phyloP scores from a whole-genome alignment of 2,113 vertebrate species.

The Psilopsiagon aymara region DNA sequence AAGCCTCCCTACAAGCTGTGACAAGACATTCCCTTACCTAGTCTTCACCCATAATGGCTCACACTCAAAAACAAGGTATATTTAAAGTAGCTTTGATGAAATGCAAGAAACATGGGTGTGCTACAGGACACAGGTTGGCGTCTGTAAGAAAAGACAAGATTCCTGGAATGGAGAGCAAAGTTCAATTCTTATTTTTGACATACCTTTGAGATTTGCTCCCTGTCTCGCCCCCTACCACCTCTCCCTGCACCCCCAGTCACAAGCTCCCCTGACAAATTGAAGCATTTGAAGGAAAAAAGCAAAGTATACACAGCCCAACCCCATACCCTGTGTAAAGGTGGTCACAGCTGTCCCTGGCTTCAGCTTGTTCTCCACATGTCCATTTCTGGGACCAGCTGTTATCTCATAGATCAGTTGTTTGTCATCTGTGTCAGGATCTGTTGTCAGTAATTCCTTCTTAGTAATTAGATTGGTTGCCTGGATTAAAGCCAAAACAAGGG shows the following conservation, averaged over 20 bases:
- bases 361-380: slow-evolving; percentile 89
- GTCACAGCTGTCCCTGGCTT: slow-evolving; percentile 76
- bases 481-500: slow-evolving; percentile 58
- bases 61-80: background rate
- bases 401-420: slow-evolving; percentile 89
- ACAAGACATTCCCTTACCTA: background rate
- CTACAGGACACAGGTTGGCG: background rate
- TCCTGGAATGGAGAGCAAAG: background rate
- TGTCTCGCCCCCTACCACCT: background rate
- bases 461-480: slow-evolving; percentile 93
- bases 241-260: no score
- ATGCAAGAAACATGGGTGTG: background rate
- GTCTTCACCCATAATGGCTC: background rate
- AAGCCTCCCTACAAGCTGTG: background rate
- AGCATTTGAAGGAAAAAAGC: background rate
- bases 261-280: background rate
- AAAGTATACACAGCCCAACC: background rate
- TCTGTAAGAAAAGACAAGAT: fast-evolving
- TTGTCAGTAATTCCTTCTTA: slow-evolving; percentile 92
- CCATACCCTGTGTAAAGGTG: slow-evolving; percentile 90
- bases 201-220: background rate
- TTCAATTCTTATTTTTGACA: background rate
- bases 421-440: slow-evolving; percentile 92
- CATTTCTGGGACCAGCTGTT: slow-evolving; percentile 81
- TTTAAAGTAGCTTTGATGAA: background rate